Evolutionary conservation across 2,113 vertebrate genomes (phyloP).

Genomic region (Nesospiza acunhae): DNA sequence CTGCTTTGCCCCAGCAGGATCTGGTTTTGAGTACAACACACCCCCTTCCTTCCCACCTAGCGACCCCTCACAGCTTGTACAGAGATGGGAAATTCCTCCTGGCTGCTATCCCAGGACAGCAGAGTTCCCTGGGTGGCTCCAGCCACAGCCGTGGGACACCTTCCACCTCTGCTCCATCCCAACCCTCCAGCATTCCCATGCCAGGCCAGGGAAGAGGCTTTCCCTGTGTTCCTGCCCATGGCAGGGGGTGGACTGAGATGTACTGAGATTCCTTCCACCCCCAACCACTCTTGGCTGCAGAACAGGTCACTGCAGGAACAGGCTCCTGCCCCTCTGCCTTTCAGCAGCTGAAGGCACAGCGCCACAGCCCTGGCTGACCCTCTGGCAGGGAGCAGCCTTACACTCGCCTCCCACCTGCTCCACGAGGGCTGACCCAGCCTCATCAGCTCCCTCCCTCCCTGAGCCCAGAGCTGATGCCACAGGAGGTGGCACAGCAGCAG

Average conservation of each 20-base stretch:
- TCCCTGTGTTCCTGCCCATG: accelerated
- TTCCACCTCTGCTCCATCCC: not conserved
- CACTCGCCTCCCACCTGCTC: accelerated
- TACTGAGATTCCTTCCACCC: not conserved
- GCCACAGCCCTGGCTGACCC: too few relatives aligned
- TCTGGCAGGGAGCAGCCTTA: accelerated
- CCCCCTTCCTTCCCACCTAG: accelerated
- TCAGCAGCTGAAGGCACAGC: not conserved
- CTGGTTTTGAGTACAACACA: not conserved
- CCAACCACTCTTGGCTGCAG: accelerated
- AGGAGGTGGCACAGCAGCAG: not conserved
- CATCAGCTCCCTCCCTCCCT: not conserved
- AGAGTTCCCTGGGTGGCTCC: accelerated
- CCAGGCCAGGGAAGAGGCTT: not conserved
- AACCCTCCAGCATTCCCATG: accelerated
- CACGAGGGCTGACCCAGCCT: accelerated
- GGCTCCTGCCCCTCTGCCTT: accelerated
- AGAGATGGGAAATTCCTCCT: accelerated
- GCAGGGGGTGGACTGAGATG: not conserved
- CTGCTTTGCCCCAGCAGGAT: not conserved
- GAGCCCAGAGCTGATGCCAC: accelerated
- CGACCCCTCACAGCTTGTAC: accelerated
- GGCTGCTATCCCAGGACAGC: accelerated
- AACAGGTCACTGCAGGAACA: not conserved
- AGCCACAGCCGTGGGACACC: not conserved